Conservation (phyloP, 2,888 invertebrate genomes). For the Drosophila fulvimacula region DNA sequence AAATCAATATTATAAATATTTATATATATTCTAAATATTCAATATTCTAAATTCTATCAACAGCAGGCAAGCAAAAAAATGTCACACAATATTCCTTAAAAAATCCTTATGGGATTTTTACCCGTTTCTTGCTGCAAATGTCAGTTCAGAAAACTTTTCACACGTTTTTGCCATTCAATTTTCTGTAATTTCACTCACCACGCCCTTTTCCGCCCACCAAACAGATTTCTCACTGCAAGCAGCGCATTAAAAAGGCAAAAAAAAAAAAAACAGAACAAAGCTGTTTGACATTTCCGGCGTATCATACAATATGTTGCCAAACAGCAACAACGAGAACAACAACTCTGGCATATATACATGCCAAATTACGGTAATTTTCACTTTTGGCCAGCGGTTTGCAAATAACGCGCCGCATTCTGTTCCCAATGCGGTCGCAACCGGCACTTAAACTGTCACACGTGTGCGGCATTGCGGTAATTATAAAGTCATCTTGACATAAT, state of each 20-base stretch:
- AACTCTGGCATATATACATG: conserved; percentile 22
- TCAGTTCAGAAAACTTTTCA: conserved; percentile 40
- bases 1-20: no score
- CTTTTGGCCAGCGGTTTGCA: conserved; percentile 66
- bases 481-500: conserved; percentile 83
- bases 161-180: conserved; percentile 32
- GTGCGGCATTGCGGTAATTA: conserved; percentile 74
- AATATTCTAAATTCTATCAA: no score
- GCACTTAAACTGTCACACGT: conserved; percentile 81
- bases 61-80: background rate
- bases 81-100: background rate
- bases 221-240: conserved; percentile 34
- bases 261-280: background rate
- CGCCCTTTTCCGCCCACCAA: conserved; percentile 56
- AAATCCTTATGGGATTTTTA: background rate
- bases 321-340: background rate
- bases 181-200: background rate
- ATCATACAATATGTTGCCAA: conserved; percentile 46
- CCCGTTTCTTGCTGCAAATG: conserved; percentile 22
- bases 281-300: conserved; percentile 57
- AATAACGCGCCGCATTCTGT: conserved; percentile 59
- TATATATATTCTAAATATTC: no score
- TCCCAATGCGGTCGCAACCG: conserved; percentile 60
- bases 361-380: conserved; percentile 74
- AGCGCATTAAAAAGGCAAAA: conserved; percentile 1